A percentile compares a stretch with the other conserved stretches of the same genome.
Evolutionary conservation across 2,113 vertebrate species (phyloP).

Genomic region (Amblyornis subalaris): DNA sequence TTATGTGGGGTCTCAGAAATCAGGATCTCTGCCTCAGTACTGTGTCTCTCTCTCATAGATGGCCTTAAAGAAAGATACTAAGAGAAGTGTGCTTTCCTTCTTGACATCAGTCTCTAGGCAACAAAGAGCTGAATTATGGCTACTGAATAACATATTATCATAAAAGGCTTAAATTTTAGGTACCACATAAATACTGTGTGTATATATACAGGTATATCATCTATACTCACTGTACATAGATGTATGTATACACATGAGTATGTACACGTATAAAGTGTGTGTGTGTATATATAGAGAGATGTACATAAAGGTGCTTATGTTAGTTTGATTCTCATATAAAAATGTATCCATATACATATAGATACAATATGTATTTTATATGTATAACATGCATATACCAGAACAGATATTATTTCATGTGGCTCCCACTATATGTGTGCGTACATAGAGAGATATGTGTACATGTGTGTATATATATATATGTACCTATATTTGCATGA

Average conservation of each 20-base stretch:
- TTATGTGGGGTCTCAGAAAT: not conserved
- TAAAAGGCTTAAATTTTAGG: not conserved
- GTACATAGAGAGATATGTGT: rapidly evolving
- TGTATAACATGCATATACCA: not conserved
- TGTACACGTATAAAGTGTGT: not conserved
- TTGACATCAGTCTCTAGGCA: constrained; percentile 40
- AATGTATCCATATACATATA: not conserved
- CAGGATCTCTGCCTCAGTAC: not conserved
- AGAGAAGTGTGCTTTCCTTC: not conserved
- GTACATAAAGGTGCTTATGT: not conserved
- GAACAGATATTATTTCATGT: not conserved
- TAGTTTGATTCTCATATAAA: not conserved
- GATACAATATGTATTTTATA: not conserved
- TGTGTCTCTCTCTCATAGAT: not conserved
- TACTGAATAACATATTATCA: not conserved
- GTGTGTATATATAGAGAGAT: not conserved
- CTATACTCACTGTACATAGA: not conserved
- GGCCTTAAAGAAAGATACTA: not conserved
- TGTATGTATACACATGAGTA: not conserved
- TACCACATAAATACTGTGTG: not conserved
- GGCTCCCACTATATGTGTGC: not conserved
- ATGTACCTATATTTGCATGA: not conserved
- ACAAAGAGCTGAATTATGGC: not conserved
- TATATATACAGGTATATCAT: not conserved
- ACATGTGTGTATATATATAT: not conserved